Conservation (phyloP, 2,113 vertebrate genomes). For the Dasyurus viverrinus region DNA sequence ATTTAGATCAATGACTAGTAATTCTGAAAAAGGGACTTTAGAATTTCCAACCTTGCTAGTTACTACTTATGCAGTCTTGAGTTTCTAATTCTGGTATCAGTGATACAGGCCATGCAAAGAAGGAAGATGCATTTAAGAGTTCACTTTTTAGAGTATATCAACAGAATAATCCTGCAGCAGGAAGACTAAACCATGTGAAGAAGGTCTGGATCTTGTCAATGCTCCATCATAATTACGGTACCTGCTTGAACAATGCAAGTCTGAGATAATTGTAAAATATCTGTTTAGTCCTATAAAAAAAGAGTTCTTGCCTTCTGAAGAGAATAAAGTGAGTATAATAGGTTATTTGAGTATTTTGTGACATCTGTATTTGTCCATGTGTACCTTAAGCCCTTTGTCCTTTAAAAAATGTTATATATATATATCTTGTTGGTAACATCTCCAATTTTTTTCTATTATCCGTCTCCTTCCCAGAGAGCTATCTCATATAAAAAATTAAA, state of each 20-base stretch:
- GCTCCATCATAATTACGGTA: background rate
- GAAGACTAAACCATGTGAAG: background rate
- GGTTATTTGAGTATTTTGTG: background rate
- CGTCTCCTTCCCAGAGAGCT: background rate
- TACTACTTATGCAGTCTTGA: background rate
- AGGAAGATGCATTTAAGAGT: background rate
- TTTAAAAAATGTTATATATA: background rate
- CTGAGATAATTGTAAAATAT: background rate
- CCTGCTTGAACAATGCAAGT: background rate
- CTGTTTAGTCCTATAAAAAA: background rate
- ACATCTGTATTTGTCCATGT: background rate
- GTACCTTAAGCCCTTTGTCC: background rate
- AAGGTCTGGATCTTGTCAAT: background rate
- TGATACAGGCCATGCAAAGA: background rate
- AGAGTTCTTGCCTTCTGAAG: background rate
- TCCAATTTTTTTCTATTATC: background rate
- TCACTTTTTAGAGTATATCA: background rate
- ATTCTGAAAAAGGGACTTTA: background rate
- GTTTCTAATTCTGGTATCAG: background rate
- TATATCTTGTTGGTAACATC: background rate
- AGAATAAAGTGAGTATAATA: background rate
- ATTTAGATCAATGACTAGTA: background rate
- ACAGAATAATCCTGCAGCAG: background rate
- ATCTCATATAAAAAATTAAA: background rate
- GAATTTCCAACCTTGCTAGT: background rate